Evolutionary conservation across 2,888 invertebrate genomes (phyloP), one percentile per base, ranked within the genome.

Genomic region (Apomyelois bistriatella): DNA sequence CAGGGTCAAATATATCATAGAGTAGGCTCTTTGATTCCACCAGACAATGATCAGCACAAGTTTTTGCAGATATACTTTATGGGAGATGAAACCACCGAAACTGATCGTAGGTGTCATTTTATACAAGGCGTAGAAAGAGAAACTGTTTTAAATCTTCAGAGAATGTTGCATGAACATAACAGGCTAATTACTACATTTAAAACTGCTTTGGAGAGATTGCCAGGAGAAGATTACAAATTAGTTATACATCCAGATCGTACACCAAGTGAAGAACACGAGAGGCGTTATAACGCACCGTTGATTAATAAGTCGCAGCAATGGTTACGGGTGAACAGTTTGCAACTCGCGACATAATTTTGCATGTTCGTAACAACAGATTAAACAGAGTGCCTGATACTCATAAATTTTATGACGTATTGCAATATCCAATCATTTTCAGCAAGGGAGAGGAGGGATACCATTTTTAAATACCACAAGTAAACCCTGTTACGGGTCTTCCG

Each of bases 1-100:
- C 62, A 64, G 32, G 61, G 59, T 0, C 61, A 61, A 37, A 55
- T 62, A 12, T 64, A 65, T 22, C 64, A 65, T 15, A 28, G 55
- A 0, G 62, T 64, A 9, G 65, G 61, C 13, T 55, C 56, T 3
- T 32, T 62, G 4, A 9, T 53, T 10, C 36, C 42, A 12, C 0
- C n/a, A 7, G 12, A 1, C 6, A 8, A 43, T 35, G 16, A 43
- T 9, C 42, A 48, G 13, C 47, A 30, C 10, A 48, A 53, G 7
- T 53, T 53, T 47, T 8, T 32, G 1, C 32, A 32, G 5, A 22
- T 22, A 3, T 22, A 22, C 5, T 22, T 22, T 22, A 22, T 22
- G 22, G 22, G 22, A 2, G 32, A 10, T 32, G 32, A 32, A 32
- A 7, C 2, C 5, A 3, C 1, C 32, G 32, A 5, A 35, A n/a